Evolutionary conservation across 1,140 invertebrate species (phyloP), one percentile per base, ranked within the genome.

Genomic region (Pantala flavescens): DNA sequence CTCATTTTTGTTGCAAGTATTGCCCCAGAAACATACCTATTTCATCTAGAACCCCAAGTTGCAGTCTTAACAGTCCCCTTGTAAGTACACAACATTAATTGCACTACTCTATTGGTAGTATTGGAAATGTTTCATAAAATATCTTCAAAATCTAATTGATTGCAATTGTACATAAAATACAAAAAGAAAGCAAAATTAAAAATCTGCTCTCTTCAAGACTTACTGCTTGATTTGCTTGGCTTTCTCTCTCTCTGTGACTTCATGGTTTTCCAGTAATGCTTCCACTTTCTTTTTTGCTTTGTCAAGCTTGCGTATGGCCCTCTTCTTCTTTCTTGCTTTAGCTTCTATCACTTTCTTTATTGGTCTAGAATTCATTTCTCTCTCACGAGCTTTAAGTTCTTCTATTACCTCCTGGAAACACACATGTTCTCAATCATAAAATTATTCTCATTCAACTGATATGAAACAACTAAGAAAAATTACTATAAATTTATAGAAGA

Each of bases 271-370:
- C 82, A 97, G 89, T 14, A 99, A 86, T 21, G 88, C 86, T 82
- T 99, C 97, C 0, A 96, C 91, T 82, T 95, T 96, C 84, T 99
- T 99, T 82, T 97, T 95, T 0, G 96, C 96, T 79, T 92, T 95
- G 78, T 98, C 95, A 81, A 99, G 83, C 81, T 91, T 92, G 76
- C 89, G 91, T 72, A 93, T 82, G 70, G 93, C 90, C 77, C 94
- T 90, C 80, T 90, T 91, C 89, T 98, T 98, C 86, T 99, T 99
- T 71, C 98, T 89, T 0, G 95, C 94, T 82, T 98, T 99, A 0
- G 98, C 98, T 86, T 99, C 96, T 77, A 97, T 90, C 0, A 99
- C 93, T 86, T 99, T 99, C 83, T 99, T 99, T 71, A 99, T 97
- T 19, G 98, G 95, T 73, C 95, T 85, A 0, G 91, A 91, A 84